Percentiles rank a stretch among this genome's conserved stretches.
Evolutionary conservation across 2,113 vertebrate species (phyloP).

Genomic region (Pelmatolapia mariae): DNA sequence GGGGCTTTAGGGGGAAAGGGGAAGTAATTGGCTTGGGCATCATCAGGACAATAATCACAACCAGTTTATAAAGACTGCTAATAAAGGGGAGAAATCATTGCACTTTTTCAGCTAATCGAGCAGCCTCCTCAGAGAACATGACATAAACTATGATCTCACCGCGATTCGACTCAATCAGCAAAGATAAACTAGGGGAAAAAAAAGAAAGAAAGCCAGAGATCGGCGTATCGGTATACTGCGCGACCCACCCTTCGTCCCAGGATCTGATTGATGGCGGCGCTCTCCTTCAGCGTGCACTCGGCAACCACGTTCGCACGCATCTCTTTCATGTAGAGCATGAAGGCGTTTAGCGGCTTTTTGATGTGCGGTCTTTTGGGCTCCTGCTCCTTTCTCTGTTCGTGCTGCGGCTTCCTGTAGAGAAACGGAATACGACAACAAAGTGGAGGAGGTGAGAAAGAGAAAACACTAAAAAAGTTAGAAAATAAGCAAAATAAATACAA

Average conservation of each 20-base stretch:
- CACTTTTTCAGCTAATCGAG: conserved; percentile 46
- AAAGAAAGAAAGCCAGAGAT: background rate
- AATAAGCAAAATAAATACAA: background rate
- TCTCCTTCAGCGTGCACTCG: conserved; percentile 98
- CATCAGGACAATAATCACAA: conserved; percentile 52
- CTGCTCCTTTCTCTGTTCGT: conserved; percentile 98
- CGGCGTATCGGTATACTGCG: background rate
- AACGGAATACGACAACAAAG: background rate
- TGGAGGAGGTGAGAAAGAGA: conserved; percentile 28
- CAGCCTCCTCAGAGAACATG: background rate
- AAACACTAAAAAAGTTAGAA: background rate
- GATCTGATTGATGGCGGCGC: conserved; percentile 99
- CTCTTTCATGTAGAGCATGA: conserved; percentile 99
- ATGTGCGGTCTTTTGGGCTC: conserved; percentile 99
- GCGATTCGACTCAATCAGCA: background rate
- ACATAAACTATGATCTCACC: background rate
- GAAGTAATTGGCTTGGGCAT: conserved; percentile 45
- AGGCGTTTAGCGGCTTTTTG: conserved; percentile 99
- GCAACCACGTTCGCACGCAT: conserved; percentile 99
- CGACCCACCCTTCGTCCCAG: conserved; percentile 90
- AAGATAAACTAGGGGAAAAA: background rate
- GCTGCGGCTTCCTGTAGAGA: conserved; percentile 90
- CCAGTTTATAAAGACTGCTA: conserved; percentile 32
- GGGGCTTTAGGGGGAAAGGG: background rate
- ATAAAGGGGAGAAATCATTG: conserved; percentile 15